Percentiles rank a stretch among this genome's conserved stretches.
Evolutionary conservation across 2,888 invertebrate species (phyloP).

Genomic region (Polydrusus tereticollis): DNA sequence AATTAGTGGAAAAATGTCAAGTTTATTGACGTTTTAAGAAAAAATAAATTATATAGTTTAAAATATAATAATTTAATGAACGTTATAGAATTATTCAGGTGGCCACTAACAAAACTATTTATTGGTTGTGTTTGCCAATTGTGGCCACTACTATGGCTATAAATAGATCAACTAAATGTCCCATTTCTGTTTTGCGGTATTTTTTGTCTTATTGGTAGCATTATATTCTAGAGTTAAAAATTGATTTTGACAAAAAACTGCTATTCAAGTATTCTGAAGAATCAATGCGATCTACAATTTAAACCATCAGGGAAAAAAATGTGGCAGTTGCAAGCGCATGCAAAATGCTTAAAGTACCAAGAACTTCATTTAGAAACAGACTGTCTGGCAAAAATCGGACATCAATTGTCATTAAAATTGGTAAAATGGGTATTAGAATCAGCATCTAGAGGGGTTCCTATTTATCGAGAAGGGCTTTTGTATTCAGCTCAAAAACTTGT

Average conservation of each 20-base stretch:
- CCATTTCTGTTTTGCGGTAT: not conserved
- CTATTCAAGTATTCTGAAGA: no score
- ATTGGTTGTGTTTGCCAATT: not conserved
- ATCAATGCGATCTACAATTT: no score
- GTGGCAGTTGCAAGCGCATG: slow-evolving; percentile 15
- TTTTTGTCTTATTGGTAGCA: not conserved
- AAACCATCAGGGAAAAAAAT: not conserved
- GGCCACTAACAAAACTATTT: not conserved
- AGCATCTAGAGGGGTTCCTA: slow-evolving; percentile 9
- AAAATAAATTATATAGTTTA: not conserved
- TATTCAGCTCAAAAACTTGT: slow-evolving; percentile 10
- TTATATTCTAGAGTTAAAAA: not conserved
- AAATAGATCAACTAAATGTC: not conserved
- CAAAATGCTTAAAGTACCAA: slow-evolving; percentile 12
- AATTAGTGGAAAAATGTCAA: no score
- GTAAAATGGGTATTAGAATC: slow-evolving; percentile 7
- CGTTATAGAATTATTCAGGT: not conserved
- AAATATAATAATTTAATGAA: not conserved
- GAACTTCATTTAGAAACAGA: slow-evolving; percentile 18
- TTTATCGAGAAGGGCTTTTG: not conserved
- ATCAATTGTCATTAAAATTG: not conserved
- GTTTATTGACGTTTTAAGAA: no score
- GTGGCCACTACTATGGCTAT: not conserved
- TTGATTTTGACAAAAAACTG: no score
- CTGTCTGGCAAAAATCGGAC: slow-evolving; percentile 10